Evolutionary conservation across 1,140 invertebrate species (phyloP).

Genomic region (Dysdera silvatica): DNA sequence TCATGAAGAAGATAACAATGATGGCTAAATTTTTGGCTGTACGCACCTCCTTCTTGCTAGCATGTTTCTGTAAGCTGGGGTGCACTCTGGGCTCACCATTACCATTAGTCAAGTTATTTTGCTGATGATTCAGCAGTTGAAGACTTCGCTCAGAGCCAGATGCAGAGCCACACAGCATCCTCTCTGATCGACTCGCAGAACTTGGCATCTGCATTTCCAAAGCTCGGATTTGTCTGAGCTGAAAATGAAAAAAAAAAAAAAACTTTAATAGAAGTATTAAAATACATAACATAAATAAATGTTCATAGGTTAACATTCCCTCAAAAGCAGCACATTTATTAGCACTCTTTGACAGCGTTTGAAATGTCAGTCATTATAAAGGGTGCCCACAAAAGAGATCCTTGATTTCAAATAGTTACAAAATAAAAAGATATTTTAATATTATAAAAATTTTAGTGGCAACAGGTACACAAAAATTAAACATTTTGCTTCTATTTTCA

Average conservation of each 20-base stretch:
- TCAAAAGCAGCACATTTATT: no score
- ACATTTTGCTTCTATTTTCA: no score
- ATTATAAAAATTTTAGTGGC: no score
- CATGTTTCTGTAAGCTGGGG: conserved; percentile 23
- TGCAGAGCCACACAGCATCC: neutral
- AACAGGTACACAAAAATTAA: no score
- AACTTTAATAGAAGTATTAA: neutral
- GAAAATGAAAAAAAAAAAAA: conserved; percentile 1
- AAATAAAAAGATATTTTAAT: no score
- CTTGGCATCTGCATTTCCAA: conserved; percentile 18
- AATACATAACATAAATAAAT: no score
- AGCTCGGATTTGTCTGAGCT: conserved; percentile 22
- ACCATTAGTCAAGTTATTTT: neutral
- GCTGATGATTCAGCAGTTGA: neutral
- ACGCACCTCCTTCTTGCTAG: conserved; percentile 66
- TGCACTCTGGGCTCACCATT: neutral
- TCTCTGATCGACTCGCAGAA: neutral
- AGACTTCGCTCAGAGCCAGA: conserved; percentile 24
- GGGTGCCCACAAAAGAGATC: no score
- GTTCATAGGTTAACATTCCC: no score
- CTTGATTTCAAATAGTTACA: no score
- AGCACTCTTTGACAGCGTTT: no score
- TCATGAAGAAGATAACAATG: conserved; percentile 83
- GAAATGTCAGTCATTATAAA: no score
- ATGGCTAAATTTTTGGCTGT: conserved; percentile 82